A percentile compares a stretch with the other conserved stretches of the same genome.
Evolutionary conservation across 1,140 invertebrate species (phyloP).

Genomic region (Caenorhabditis elegans): DNA sequence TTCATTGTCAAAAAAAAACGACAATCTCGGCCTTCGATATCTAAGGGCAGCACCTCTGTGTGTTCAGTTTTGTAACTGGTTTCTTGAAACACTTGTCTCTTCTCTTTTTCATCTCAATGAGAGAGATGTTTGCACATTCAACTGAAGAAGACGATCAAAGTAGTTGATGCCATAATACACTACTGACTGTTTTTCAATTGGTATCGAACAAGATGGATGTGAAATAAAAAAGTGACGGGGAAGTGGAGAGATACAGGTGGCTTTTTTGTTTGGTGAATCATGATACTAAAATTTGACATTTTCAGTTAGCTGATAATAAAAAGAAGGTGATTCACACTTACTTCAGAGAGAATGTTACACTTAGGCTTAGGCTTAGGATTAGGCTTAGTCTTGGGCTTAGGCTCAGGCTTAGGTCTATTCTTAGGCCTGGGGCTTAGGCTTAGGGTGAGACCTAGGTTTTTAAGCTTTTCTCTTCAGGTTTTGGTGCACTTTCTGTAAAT

Average conservation of each 20-base stretch:
- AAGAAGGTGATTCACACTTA: neutral
- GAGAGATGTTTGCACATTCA: slow-evolving; percentile 20
- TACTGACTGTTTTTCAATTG: slow-evolving; percentile 18
- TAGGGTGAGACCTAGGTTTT: too few species aligned
- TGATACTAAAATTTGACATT: too few species aligned
- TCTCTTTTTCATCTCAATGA: neutral
- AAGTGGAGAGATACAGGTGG: too few species aligned
- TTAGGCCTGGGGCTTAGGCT: too few species aligned
- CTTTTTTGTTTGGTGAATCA: neutral
- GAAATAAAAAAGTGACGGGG: neutral
- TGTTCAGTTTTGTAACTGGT: slow-evolving; percentile 25
- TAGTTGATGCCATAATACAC: slow-evolving; percentile 5
- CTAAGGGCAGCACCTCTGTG: slow-evolving; percentile 7
- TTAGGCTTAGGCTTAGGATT: too few species aligned
- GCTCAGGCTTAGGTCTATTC: too few species aligned
- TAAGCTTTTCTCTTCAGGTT: too few species aligned
- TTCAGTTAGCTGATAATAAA: slow-evolving; percentile 6
- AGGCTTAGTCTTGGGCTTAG: too few species aligned
- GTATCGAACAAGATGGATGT: neutral
- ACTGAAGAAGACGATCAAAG: neutral
- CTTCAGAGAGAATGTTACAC: too few species aligned
- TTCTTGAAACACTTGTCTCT: slow-evolving; percentile 8
- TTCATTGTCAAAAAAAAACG: neutral
- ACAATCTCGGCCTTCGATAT: slow-evolving; percentile 15
- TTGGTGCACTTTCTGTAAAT: too few species aligned